Evolutionary conservation across 2,113 vertebrate genomes (phyloP), one percentile per base, ranked within the genome.

Genomic region (Pimephales promelas): DNA sequence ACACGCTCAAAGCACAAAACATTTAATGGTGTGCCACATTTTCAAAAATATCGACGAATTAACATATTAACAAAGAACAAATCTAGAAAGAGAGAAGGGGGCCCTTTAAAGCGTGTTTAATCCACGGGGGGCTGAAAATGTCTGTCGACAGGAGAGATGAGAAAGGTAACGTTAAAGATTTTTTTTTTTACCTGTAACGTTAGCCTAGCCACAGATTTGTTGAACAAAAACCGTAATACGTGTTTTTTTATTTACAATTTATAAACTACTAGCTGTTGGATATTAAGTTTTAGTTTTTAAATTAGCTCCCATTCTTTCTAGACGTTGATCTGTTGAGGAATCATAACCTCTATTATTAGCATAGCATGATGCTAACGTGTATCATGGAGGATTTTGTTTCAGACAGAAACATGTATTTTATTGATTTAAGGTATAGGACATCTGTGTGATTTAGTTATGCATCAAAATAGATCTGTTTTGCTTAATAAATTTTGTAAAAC

Each of bases 101-200:
- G 62, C 14, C 36, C 36, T 59, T 79, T 24, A 82, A 81, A 49
- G 49, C 79, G 49, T 54, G 86, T 75, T 22, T 40, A 81, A 66
- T 77, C 85, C 80, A 85, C 85, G 82, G 85, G 81, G 86, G 74
- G 90, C 82, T 62, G 86, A 89, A 92, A 88, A 96, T 96, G 95
- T 95, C 95, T 93, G 93, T 93, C 82, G 95, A 96, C 90, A 94
- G 94, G 86, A 93, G 95, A 88, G 95, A 96, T 88, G 95, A 95
- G 73, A 95, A 96, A 94, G 95, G 95, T 96, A 90, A n/a, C n/a
- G n/a, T n/a, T n/a, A n/a, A 11, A 43, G 45, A n/a, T 49, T 4
- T 8, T 22, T 8, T 62, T 62, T 18, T 64, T 8, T 76, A 18
- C 10, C 20, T 70, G 66, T 11, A 40, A 40, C 36, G 36, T 40